Evolutionary conservation across 1,140 invertebrate genomes (phyloP).

Genomic region (Conus betulinus): DNA sequence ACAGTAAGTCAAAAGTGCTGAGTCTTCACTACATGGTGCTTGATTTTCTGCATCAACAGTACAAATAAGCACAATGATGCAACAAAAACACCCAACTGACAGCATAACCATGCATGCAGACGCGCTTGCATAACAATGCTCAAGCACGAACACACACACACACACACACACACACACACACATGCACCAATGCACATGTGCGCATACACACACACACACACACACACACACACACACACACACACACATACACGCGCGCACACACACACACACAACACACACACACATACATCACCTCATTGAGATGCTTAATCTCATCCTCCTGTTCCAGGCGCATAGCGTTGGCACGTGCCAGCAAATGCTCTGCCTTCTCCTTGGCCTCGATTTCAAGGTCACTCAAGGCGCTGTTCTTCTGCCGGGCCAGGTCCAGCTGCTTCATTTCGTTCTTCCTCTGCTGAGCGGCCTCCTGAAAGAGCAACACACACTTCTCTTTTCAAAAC

Average conservation of each 20-base stretch:
- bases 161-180: background rate
- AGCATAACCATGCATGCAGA: background rate
- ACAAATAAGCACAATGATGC: no score
- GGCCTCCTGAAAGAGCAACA: slow-evolving; percentile 58
- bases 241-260: background rate
- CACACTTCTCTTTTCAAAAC: no score
- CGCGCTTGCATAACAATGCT: no score
- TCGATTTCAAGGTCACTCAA: slow-evolving; percentile 75
- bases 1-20: no score
- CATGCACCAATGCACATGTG: background rate
- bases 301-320: slow-evolving; percentile 76
- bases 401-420: slow-evolving; percentile 71
- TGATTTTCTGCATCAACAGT: no score
- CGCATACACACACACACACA: background rate
- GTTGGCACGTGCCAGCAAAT: slow-evolving; percentile 73
- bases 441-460: slow-evolving; percentile 68
- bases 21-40: no score
- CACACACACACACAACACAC: slow-evolving; percentile 7
- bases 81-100: no score
- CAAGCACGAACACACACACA: background rate
- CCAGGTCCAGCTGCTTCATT: slow-evolving; percentile 73
- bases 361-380: slow-evolving; percentile 73
- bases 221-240: slow-evolving; percentile 9
- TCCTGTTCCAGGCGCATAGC: slow-evolving; percentile 75
- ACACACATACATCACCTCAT: slow-evolving; percentile 66